These are phyloP conservation scores for Drosophila asahinai DNA, from an alignment of 1,140 invertebrate species.

Conservation along the genomic window DNA sequence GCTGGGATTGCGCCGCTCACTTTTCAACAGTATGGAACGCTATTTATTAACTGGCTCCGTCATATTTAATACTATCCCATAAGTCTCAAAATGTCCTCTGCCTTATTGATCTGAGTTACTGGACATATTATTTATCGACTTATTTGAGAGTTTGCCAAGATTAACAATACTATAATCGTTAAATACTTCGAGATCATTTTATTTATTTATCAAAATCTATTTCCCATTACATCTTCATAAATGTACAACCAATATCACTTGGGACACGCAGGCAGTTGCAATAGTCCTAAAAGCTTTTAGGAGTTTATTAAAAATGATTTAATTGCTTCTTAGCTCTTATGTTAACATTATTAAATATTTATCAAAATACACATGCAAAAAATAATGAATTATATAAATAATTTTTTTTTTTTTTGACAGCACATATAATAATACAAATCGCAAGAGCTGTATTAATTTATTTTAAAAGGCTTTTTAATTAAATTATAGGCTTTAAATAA, in stretches of 20 bases:
- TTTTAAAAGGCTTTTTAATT: no score
- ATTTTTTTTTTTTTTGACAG: no score
- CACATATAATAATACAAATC: neutral
- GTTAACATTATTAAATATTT: neutral
- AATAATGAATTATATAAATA: neutral
- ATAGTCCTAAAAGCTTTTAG: neutral
- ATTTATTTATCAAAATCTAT: no score
- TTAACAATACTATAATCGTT: no score
- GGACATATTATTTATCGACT: neutral
- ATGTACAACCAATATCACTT: neutral
- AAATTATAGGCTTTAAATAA: no score
- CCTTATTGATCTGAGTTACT: neutral
- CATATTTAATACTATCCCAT: slow-evolving; percentile 44
- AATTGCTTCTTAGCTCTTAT: neutral
- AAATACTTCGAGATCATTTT: no score
- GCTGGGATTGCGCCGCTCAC: slow-evolving; percentile 23
- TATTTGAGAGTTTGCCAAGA: neutral
- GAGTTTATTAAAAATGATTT: neutral
- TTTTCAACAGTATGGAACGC: slow-evolving; percentile 50
- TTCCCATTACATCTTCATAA: neutral
- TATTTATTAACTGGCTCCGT: slow-evolving; percentile 44
- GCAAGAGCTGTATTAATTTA: no score
- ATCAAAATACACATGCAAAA: neutral
- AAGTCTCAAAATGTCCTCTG: neutral
- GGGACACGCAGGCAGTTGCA: neutral